Conservation (phyloP, 1,140 invertebrate genomes). For the Camponotus vicinus region DNA sequence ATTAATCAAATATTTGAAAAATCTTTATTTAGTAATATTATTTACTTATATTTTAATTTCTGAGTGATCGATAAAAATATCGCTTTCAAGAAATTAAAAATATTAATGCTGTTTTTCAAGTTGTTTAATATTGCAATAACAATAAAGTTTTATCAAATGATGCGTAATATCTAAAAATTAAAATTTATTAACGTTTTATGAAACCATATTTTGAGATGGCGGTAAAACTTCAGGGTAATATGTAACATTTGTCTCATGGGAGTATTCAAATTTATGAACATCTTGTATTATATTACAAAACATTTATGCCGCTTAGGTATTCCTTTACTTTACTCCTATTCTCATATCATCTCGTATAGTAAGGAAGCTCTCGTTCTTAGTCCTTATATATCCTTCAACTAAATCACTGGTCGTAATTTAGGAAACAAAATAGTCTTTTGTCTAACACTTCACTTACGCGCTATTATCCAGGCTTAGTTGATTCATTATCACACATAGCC, state of each 20-base stretch:
- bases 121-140: neutral
- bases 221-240: neutral
- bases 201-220: neutral
- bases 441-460: neutral
- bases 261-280: slow-evolving; percentile 50
- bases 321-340: slow-evolving; percentile 9
- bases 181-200: neutral
- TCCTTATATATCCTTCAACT: slow-evolving; percentile 39
- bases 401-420: slow-evolving; percentile 57
- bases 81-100: neutral
- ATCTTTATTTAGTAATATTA: neutral
- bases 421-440: slow-evolving; percentile 45
- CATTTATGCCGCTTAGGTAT: slow-evolving; percentile 16
- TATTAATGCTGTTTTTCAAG: neutral
- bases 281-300: slow-evolving; percentile 40
- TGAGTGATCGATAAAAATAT: slow-evolving; percentile 37
- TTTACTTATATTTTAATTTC: slow-evolving; percentile 23
- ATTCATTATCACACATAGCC: neutral
- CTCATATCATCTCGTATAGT: neutral
- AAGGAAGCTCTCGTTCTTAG: slow-evolving; percentile 16
- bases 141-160: neutral
- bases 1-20: no score
- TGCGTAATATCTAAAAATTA: neutral
- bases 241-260: neutral
- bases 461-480: neutral